These are phyloP conservation scores for Samia ricini DNA, from an alignment of 1,140 invertebrate species.

Conservation along the genomic window DNA sequence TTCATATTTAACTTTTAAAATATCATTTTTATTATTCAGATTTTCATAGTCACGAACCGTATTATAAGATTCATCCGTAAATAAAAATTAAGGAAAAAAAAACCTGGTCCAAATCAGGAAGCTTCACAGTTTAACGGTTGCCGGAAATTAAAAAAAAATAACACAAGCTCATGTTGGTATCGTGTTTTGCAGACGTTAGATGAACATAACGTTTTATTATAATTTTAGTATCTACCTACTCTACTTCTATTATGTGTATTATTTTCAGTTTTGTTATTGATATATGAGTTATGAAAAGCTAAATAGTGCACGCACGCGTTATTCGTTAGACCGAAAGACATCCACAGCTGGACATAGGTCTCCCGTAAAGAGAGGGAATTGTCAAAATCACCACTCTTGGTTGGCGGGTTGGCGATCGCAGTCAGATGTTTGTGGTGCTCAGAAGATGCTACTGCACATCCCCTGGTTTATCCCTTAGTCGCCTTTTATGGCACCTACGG, in stretches of 20 bases:
- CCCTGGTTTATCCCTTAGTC: too few species aligned
- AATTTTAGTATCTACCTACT: not conserved
- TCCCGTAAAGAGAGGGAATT: too few species aligned
- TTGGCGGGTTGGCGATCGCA: too few species aligned
- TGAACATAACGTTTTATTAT: conserved; percentile 6
- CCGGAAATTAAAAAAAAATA: conserved; percentile 14
- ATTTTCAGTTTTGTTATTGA: not conserved
- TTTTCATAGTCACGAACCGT: not conserved
- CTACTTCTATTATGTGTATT: not conserved
- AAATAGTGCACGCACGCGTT: too few species aligned
- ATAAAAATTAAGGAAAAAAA: not conserved
- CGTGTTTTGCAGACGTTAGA: not conserved
- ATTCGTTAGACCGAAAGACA: too few species aligned
- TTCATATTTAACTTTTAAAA: not conserved
- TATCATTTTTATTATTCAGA: conserved; percentile 1
- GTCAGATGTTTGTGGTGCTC: too few species aligned
- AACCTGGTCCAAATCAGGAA: conserved; percentile 10
- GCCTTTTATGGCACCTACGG: too few species aligned
- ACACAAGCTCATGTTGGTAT: not conserved
- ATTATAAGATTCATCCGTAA: conserved; percentile 1
- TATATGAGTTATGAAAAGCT: too few species aligned
- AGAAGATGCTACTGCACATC: too few species aligned
- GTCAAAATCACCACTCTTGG: too few species aligned
- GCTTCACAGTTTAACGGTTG: conserved; percentile 10
- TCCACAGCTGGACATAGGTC: too few species aligned